Evolutionary conservation across 53 echinoderm and acorn worm genomes (phyloP).

Genomic region (Luidia sarsii): DNA sequence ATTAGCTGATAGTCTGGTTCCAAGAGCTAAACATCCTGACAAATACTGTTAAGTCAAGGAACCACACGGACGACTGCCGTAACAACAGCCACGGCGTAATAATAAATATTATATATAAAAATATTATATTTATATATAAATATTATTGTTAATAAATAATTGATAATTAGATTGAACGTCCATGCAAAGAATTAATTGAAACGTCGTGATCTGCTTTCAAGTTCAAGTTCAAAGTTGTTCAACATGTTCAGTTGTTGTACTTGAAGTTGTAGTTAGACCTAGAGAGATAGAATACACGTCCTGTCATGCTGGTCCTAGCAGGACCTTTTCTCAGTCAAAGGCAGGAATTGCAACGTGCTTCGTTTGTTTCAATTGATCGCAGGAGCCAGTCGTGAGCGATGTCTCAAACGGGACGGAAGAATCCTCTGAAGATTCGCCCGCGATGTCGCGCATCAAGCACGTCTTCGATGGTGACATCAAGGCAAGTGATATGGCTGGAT

Average conservation of each 20-base stretch:
- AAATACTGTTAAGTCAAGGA: too few relatives aligned
- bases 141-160: background rate
- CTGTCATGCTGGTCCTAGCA: too few relatives aligned
- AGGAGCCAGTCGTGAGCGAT: constrained; percentile 18
- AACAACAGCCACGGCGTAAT: background rate
- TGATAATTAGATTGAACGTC: background rate
- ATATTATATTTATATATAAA: background rate
- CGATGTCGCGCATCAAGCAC: background rate
- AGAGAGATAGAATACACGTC: too few relatives aligned
- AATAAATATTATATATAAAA: background rate
- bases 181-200: background rate
- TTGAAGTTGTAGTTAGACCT: background rate
- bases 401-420: background rate
- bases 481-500: background rate
- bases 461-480: constrained; percentile 35
- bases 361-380: background rate
- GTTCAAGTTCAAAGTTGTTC: background rate
- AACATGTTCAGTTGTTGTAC: too few relatives aligned
- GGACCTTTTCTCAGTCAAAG: too few relatives aligned
- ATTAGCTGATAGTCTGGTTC: too few relatives aligned
- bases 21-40: too few relatives aligned
- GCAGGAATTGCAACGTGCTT: too few relatives aligned
- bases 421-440: background rate
- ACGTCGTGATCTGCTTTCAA: background rate
- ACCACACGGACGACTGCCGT: too few relatives aligned